A percentile compares a stretch with the other conserved stretches of the same genome.
These are phyloP conservation scores for Gobio occitaniae DNA, from an alignment of 2,797 vertebrate species.

Conservation along the genomic window DNA sequence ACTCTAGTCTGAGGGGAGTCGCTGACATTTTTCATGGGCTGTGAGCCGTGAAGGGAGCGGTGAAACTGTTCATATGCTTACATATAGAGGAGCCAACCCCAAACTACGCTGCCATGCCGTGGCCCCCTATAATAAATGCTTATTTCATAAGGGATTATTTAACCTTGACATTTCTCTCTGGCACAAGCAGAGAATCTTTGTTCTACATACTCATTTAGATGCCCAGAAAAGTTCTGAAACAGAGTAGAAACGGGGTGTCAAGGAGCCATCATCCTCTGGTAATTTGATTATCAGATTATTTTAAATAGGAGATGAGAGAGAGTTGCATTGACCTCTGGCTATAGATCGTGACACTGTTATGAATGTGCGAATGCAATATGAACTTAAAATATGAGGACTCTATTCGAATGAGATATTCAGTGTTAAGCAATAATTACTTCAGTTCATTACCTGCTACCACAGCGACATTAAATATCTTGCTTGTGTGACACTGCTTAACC, in stretches of 20 bases:
- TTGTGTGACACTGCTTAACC: neutral
- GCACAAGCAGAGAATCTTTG: constrained; percentile 35
- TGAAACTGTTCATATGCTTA: constrained; percentile 24
- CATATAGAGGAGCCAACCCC: neutral
- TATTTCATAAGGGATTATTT: constrained; percentile 57
- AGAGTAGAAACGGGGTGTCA: constrained; percentile 53
- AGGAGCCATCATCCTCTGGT: constrained; percentile 48
- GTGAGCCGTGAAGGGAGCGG: constrained; percentile 16
- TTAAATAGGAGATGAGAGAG: constrained; percentile 9
- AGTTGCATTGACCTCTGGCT: constrained; percentile 27
- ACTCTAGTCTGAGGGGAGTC: constrained; percentile 35
- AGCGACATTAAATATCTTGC: neutral
- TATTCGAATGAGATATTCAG: neutral
- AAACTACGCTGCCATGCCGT: constrained; percentile 8
- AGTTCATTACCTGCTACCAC: neutral
- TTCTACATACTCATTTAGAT: constrained; percentile 47
- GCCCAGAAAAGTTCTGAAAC: constrained; percentile 54
- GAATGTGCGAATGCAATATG: neutral
- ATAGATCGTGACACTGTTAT: constrained; percentile 33
- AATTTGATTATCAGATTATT: constrained; percentile 51
- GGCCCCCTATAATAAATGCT: constrained; percentile 39
- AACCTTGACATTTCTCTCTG: constrained; percentile 66
- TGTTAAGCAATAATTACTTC: constrained; percentile 3
- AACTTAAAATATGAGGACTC: neutral
- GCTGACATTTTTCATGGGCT: constrained; percentile 50